Conservation (phyloP, 2,113 vertebrate species). For the Morphnarchus princeps region DNA sequence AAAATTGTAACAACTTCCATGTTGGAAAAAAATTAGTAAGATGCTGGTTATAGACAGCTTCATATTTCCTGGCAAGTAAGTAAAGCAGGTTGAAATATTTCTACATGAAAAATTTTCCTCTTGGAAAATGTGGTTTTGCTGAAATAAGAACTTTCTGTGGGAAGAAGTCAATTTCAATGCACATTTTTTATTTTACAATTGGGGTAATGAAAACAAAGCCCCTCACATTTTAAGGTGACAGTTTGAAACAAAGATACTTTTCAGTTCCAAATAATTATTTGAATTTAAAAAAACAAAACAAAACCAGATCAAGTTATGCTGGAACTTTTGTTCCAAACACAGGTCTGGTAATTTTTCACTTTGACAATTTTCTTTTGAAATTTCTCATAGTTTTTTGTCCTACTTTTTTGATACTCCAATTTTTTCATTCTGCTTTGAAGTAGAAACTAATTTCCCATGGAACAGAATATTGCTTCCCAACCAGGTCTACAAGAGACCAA, state of each 20-base stretch:
- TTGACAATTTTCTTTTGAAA: not conserved
- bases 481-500: not conserved
- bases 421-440: slow-evolving; percentile 3
- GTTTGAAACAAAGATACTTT: not conserved
- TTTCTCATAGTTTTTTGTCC: not conserved
- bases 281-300: not conserved
- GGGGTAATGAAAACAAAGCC: not conserved
- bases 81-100: slow-evolving; percentile 24
- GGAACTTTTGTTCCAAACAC: not conserved
- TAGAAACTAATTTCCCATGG: not conserved
- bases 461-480: not conserved
- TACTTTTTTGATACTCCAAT: not conserved
- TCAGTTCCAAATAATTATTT: not conserved
- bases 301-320: not conserved
- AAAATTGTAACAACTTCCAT: slow-evolving; percentile 6
- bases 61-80: slow-evolving; percentile 44
- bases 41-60: not conserved
- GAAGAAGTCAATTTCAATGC: not conserved
- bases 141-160: slow-evolving; percentile 8
- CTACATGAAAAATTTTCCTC: slow-evolving; percentile 3
- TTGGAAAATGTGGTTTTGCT: slow-evolving; percentile 43
- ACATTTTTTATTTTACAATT: not conserved
- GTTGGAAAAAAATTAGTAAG: slow-evolving; percentile 11
- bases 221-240: not conserved
- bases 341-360: too few species aligned